Conservation (phyloP, 2,797 vertebrate genomes). For the Gila robusta region DNA sequence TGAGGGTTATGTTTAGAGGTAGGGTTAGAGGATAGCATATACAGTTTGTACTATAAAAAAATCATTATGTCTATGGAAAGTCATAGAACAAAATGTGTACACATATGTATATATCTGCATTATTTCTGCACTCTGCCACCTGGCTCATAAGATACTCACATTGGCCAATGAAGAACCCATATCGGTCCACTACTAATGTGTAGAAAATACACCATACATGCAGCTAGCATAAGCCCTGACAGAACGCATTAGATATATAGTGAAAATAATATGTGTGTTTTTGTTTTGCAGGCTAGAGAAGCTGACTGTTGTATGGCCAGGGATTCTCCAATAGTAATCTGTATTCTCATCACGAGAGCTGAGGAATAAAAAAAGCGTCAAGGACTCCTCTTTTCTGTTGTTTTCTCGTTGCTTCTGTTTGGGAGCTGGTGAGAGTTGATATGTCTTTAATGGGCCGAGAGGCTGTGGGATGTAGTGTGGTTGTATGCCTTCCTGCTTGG, state of each 20-base stretch:
- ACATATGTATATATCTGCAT: not conserved
- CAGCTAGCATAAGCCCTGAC: not conserved
- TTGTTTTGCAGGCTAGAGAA: conserved; percentile 64
- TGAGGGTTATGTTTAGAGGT: not conserved
- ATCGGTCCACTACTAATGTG: not conserved
- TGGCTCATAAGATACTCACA: not conserved
- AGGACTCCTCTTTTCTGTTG: conserved; percentile 30
- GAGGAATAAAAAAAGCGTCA: conserved; percentile 16
- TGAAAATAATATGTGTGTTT: conserved; percentile 60
- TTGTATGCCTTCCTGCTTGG: conserved; percentile 40
- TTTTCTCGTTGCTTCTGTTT: conserved; percentile 15
- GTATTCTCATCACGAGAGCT: conserved; percentile 46
- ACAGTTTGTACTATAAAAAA: not conserved
- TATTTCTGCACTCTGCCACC: not conserved
- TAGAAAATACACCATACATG: not conserved
- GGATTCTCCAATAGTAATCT: conserved; percentile 57
- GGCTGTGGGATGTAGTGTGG: not conserved
- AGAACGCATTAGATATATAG: not conserved
- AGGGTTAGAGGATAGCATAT: not conserved
- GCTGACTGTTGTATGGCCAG: conserved; percentile 60
- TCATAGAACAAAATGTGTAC: not conserved
- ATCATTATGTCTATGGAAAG: not conserved
- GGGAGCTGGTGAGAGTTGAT: not conserved
- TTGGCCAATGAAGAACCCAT: not conserved
- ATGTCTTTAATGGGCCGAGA: not conserved